These are phyloP conservation scores for Collichthys lucidus DNA, from an alignment of 2,113 vertebrate genomes.

Conservation along the genomic window DNA sequence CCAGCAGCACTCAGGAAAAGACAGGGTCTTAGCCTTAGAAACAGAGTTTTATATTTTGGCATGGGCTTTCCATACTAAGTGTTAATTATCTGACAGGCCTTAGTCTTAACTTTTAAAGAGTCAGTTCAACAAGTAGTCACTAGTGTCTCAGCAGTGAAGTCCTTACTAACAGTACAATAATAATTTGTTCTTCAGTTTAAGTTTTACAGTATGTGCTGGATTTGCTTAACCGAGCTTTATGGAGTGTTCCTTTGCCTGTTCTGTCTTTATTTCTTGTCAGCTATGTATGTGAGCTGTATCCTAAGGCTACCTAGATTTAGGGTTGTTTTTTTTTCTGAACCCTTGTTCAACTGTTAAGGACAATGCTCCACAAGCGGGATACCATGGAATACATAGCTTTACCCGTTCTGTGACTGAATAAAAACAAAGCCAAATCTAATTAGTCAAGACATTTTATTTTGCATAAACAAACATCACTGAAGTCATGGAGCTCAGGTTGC, in stretches of 20 bases:
- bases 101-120: background rate
- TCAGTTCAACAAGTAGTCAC: background rate
- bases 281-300: background rate
- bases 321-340: background rate
- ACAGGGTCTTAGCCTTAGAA: background rate
- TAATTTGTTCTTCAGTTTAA: background rate
- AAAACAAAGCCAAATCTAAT: background rate
- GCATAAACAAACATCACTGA: conserved; percentile 84
- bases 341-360: background rate
- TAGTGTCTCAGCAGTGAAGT: background rate
- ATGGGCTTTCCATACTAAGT: background rate
- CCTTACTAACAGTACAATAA: background rate
- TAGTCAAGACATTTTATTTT: conserved; percentile 85
- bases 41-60: background rate
- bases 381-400: background rate
- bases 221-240: background rate
- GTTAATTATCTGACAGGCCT: background rate
- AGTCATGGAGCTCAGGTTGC: conserved; percentile 78
- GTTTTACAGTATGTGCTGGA: background rate
- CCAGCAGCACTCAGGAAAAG: conserved; percentile 26
- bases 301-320: background rate
- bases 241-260: background rate
- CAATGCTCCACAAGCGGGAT: background rate
- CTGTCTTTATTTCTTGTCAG: background rate
- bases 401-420: background rate